Conservation (phyloP, 2,797 vertebrate genomes). For the Craterocephalus amniculus region DNA sequence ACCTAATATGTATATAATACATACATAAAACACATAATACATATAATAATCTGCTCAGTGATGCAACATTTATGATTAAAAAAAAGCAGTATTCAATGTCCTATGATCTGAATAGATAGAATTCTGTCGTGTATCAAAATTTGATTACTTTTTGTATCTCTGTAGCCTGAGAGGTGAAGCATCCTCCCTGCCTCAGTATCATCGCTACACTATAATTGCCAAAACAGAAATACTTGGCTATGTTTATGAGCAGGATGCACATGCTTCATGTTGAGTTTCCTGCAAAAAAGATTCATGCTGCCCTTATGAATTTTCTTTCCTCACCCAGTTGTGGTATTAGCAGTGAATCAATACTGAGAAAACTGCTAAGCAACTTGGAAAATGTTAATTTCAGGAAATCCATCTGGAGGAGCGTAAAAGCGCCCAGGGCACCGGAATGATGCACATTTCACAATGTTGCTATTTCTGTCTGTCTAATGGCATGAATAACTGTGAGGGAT, state of each 20-base stretch:
- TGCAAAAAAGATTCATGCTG: background rate
- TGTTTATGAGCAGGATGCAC: background rate
- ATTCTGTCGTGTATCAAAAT: background rate
- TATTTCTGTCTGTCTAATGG: conserved; percentile 73
- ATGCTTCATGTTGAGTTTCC: background rate
- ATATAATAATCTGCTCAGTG: no score
- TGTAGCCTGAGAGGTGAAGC: background rate
- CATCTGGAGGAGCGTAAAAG: conserved; percentile 63
- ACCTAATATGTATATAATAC: no score
- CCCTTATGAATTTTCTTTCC: conserved; percentile 18
- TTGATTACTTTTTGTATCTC: background rate
- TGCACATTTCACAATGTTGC: conserved; percentile 61
- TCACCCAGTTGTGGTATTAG: conserved; percentile 15
- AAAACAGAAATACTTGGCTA: background rate
- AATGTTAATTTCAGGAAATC: conserved; percentile 67
- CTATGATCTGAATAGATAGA: background rate
- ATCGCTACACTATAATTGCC: background rate
- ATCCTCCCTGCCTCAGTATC: background rate
- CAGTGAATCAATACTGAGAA: conserved; percentile 41
- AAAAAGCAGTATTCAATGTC: background rate
- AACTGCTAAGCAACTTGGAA: conserved; percentile 53
- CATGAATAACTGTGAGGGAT: conserved; percentile 66
- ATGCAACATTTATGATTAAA: background rate
- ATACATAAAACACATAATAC: no score
- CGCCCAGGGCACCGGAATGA: conserved; percentile 54